These are phyloP conservation scores for Temnothorax nylanderi DNA, from an alignment of 1,140 invertebrate species.

Conservation along the genomic window DNA sequence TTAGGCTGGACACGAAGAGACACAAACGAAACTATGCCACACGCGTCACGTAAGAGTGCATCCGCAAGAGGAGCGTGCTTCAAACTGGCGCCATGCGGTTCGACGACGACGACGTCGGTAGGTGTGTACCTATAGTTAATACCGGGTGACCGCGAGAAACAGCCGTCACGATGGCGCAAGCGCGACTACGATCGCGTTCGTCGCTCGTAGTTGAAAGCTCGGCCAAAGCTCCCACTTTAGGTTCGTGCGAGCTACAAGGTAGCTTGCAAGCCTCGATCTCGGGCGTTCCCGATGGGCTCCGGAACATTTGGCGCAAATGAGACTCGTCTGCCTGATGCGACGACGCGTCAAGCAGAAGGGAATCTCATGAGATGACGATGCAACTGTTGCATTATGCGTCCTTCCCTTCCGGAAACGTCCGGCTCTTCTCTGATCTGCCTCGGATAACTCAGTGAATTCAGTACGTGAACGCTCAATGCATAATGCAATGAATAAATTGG, in stretches of 20 bases:
- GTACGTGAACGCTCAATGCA: neutral
- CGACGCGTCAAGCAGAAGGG: neutral
- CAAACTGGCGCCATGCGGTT: constrained; percentile 84
- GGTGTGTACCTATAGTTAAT: constrained; percentile 74
- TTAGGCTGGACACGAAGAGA: constrained; percentile 31
- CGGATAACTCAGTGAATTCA: neutral
- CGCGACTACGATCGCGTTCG: constrained; percentile 75
- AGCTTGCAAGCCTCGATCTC: constrained; percentile 4
- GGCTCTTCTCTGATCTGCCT: neutral
- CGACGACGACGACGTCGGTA: constrained; percentile 79
- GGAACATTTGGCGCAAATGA: constrained; percentile 52
- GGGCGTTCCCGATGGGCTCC: neutral
- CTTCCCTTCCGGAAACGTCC: neutral
- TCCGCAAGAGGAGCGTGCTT: constrained; percentile 83
- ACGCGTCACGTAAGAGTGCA: constrained; percentile 78
- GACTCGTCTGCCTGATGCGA: constrained; percentile 13
- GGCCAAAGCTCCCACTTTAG: constrained; percentile 68
- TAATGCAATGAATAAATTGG: constrained; percentile 12
- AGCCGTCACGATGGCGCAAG: constrained; percentile 71
- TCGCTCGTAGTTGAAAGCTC: constrained; percentile 77
- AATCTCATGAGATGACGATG: constrained; percentile 38
- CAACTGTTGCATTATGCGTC: constrained; percentile 29
- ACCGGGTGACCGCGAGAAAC: constrained; percentile 70
- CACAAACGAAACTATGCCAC: constrained; percentile 44
- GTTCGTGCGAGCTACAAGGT: constrained; percentile 33